Evolutionary conservation across 2,888 invertebrate genomes (phyloP), one percentile per base, ranked within the genome.

Genomic region (Endomychus coccineus): DNA sequence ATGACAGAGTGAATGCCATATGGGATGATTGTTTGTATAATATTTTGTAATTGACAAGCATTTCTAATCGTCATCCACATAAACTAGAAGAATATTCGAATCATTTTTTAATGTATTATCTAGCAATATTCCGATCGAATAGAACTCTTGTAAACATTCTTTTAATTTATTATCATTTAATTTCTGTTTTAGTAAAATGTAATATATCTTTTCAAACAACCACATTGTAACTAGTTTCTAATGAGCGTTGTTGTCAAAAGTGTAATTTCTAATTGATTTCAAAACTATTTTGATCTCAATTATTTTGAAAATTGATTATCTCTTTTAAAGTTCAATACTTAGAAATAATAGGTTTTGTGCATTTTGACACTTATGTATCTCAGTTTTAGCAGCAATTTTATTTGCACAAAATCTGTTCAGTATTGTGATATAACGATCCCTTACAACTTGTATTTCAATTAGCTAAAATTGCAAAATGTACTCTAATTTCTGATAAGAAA

Each of bases 21-120:
- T 40, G 46, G 50, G 52, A 50, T 48, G 50, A 49, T 46, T 50
- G n/a, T n/a, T n/a, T n/a, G 49, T 52, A 55, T 52, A 58, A 56
- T 58, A 56, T 62, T 59, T 59, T 59, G 51, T 61, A 58, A 54
- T 54, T 50, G n/a, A 36, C 52, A 54, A 48, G 51, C 48, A 50
- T 51, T 56, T 49, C 54, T 57, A 52, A 54, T 51, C 53, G 54
- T 54, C 49, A 50, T n/a, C 48, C 45, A 46, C 50, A 43, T 37
- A 44, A 35, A 42, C 35, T 43, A 45, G 47, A 51, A 49, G 48
- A 51, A 51, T 50, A 47, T 27, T 21, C 27, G 24, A 38, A 27
- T 25, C 21, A 37, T 41, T 39, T 42, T 40, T 27, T 34, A 37
- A 34, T 52, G 46, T 53, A 54, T 54, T 52, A 56, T 50, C 51